Evolutionary conservation across 2,888 invertebrate species (phyloP).

Genomic region (Mythimna ferrago): DNA sequence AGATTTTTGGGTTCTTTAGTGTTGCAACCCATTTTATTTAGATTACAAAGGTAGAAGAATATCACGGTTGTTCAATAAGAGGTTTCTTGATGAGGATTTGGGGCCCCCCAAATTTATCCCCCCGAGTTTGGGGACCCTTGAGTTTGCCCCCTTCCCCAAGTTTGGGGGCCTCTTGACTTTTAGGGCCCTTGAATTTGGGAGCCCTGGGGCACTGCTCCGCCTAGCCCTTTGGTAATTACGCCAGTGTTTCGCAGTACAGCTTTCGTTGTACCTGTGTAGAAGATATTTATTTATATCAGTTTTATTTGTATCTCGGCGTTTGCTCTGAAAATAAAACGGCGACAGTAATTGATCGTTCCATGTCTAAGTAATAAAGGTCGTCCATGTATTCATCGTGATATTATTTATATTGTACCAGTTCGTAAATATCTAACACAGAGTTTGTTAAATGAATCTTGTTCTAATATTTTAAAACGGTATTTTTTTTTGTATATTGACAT

Average conservation of each 20-base stretch:
- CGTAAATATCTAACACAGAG: not conserved
- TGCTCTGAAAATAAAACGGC: slow-evolving; percentile 5
- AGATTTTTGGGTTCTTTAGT: too few relatives aligned
- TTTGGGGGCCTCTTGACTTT: too few relatives aligned
- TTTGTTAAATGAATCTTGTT: not conserved
- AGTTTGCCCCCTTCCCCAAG: too few relatives aligned
- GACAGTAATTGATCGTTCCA: slow-evolving; percentile 1
- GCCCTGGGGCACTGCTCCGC: too few relatives aligned
- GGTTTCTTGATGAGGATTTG: too few relatives aligned
- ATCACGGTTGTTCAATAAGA: too few relatives aligned
- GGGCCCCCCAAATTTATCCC: too few relatives aligned
- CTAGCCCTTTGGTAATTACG: too few relatives aligned
- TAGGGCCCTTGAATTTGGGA: too few relatives aligned
- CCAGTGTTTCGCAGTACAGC: not conserved
- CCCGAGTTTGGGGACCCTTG: too few relatives aligned
- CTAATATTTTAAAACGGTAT: not conserved
- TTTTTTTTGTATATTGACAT: not conserved
- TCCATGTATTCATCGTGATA: not conserved
- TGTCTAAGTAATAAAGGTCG: not conserved
- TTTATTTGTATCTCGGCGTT: slow-evolving; percentile 21
- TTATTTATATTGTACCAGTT: not conserved
- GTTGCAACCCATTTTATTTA: too few relatives aligned
- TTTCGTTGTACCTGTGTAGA: slow-evolving; percentile 2
- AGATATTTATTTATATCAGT: slow-evolving; percentile 13
- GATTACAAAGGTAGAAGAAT: too few relatives aligned